Base-by-base conservation (phyloP, 2,113 vertebrate genomes). In the Symphodus melops region DNA sequence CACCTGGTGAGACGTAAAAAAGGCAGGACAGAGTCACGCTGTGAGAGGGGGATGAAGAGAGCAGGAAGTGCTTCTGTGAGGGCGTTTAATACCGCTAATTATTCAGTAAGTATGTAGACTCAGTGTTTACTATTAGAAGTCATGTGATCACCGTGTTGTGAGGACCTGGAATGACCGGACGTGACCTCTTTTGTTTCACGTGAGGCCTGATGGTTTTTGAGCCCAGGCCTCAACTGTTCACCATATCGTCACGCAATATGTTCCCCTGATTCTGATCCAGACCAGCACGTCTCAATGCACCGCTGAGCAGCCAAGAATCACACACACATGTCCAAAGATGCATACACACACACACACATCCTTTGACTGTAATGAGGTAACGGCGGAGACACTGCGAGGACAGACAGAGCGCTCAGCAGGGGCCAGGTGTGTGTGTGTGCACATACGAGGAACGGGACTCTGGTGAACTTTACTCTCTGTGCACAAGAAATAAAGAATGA, bases 1-100 rank as follows among this genome's bases (percentile, higher is more conserved):
- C 98, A 99, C 90, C 98, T 99, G 86, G 44, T 16, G 3, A 1
- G 10, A 25, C 20, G 25, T 9, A 57, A 36, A 46, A 52, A 6
- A 72, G 36, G 61, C 19, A 3, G 7, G 3, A 33, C 0, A 39
- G 44, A 58, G 33, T 3, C 3, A 74, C 20, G 52, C 11, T 36
- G 13, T 20, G n/a, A 19, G 20, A 42, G 19, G 21, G 13, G 19
- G n/a, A 14, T n/a, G 2, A 52, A 53, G 36, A 41, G 14, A 72
- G 16, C 12, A 3, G 37, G 33, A 14, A 42, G 33, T 25, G 41
- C 19, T 21, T 16, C n/a, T 37, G 58, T 48, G 19, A 41, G 11
- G 39, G 39, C n/a, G n/a, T n/a, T n/a, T n/a, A 39, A 10, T 41
- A 41, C 11, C 6, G 0, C 10, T 9, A 41, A 41, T 10, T 41